Evolutionary conservation across 2,113 vertebrate genomes (phyloP).

Genomic region (Dryoscopus gambensis): DNA sequence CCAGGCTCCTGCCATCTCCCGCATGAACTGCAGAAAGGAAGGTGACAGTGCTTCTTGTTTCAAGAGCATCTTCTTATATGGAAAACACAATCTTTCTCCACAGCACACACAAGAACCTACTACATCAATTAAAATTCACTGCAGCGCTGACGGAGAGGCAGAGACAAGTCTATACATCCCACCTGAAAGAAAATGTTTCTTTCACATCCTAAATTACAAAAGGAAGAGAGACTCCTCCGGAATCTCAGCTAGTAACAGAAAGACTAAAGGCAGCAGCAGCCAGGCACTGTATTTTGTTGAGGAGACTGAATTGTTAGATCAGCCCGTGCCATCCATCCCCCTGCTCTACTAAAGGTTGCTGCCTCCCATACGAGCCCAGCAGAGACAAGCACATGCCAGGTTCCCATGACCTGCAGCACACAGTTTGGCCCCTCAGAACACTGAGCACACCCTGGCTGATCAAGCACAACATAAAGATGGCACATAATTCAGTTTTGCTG

Average conservation of each 20-base stretch:
- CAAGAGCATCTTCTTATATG: neutral
- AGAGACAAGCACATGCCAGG: neutral
- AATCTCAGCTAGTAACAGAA: neutral
- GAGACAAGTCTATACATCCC: neutral
- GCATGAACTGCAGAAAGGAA: slow-evolving; percentile 82
- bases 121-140: neutral
- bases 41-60: neutral
- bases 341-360: neutral
- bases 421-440: neutral
- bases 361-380: neutral
- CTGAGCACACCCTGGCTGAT: neutral
- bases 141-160: neutral
- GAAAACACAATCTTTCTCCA: neutral
- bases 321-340: neutral
- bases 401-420: neutral
- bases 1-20: slow-evolving; percentile 97
- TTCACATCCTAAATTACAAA: neutral
- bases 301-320: neutral
- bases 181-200: neutral
- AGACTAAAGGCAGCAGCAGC: neutral
- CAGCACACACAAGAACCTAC: neutral
- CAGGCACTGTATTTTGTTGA: neutral
- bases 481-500: neutral
- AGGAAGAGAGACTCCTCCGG: neutral
- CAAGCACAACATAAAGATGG: neutral